phyloP scores from a whole-genome alignment of 2,797 vertebrate genomes.

The Lepus oiostolus region DNA sequence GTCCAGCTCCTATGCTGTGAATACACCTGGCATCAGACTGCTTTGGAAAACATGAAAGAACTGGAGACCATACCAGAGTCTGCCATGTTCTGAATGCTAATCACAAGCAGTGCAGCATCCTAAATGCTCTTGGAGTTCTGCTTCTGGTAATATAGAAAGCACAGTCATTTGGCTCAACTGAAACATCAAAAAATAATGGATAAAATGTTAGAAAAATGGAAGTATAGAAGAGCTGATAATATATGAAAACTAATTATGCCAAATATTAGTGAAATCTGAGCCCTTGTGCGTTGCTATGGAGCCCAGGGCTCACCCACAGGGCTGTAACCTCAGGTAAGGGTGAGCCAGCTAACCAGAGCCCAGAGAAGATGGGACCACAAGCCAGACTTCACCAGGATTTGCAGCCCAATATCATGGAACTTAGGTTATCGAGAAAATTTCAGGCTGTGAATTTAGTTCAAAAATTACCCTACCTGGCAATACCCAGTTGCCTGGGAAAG shows the following conservation, averaged over 20 bases:
- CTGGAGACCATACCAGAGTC: not conserved
- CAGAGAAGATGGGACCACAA: not conserved
- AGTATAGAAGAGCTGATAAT: not conserved
- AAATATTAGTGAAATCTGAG: slow-evolving; percentile 5
- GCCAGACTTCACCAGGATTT: not conserved
- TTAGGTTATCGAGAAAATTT: not conserved
- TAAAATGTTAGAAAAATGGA: slow-evolving; percentile 21
- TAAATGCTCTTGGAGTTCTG: slow-evolving; percentile 15
- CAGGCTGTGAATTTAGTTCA: not conserved
- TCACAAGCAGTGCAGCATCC: not conserved
- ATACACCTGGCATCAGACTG: not conserved
- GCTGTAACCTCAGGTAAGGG: not conserved
- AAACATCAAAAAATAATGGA: not conserved
- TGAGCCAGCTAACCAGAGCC: not conserved
- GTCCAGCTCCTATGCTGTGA: not conserved
- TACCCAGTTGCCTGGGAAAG: not conserved
- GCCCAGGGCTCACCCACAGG: not conserved
- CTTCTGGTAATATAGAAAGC: slow-evolving; percentile 14
- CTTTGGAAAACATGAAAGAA: not conserved
- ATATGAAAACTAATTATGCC: not conserved
- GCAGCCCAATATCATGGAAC: not conserved
- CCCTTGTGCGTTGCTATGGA: not conserved
- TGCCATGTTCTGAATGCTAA: not conserved
- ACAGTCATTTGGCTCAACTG: not conserved
- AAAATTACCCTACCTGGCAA: slow-evolving; percentile 19